Evolutionary conservation across 2,797 vertebrate species (phyloP).

Genomic region (Podarcis lilfordi): DNA sequence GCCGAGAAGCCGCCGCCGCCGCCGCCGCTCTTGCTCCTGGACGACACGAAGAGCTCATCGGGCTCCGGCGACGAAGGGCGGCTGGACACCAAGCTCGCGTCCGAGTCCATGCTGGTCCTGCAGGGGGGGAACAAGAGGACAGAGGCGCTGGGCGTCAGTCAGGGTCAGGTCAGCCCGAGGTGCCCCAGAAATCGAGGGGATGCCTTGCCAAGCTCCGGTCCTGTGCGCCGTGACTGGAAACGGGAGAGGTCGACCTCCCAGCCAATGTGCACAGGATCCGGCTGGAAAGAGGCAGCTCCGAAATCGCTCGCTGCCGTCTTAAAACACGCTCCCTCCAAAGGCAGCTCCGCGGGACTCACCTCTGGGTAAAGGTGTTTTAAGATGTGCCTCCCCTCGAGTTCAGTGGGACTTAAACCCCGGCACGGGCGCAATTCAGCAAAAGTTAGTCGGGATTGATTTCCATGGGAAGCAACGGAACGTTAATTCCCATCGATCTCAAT

Average conservation of each 20-base stretch:
- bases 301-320: not conserved
- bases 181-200: not conserved
- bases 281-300: no score
- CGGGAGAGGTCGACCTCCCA: not conserved
- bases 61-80: conserved; percentile 94
- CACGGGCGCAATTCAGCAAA: not conserved
- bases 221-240: not conserved
- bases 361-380: not conserved
- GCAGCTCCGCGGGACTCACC: not conserved
- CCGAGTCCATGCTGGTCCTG: conserved; percentile 89
- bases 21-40: conserved; percentile 85
- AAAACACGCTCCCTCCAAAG: not conserved
- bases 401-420: not conserved
- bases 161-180: not conserved
- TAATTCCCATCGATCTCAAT: not conserved
- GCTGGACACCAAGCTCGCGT: conserved; percentile 94
- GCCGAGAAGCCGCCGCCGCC: conserved; percentile 80
- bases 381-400: not conserved
- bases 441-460: not conserved
- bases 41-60: conserved; percentile 89
- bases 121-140: conserved; percentile 26
- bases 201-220: not conserved
- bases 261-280: not conserved
- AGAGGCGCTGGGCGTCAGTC: conserved; percentile 22
- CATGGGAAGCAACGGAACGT: not conserved